Percentiles rank a stretch among this genome's conserved stretches.
These are phyloP conservation scores for Sitodiplosis mosellana DNA, from an alignment of 1,140 invertebrate genomes.

Conservation along the genomic window DNA sequence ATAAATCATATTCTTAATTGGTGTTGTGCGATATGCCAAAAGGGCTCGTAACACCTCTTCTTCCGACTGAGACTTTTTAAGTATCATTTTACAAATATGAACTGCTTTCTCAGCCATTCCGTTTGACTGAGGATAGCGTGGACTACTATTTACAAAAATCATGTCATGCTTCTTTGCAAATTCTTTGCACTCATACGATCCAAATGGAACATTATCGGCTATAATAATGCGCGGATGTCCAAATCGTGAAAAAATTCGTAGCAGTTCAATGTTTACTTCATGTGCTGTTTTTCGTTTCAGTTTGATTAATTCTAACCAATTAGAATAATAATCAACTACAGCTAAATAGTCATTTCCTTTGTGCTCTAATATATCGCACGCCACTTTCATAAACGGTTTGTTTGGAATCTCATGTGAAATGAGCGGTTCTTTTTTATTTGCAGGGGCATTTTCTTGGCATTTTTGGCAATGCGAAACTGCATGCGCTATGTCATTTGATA, in stretches of 20 bases:
- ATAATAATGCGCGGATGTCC: constrained; percentile 12
- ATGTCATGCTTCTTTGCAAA: constrained; percentile 12
- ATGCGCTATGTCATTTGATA: constrained; percentile 17
- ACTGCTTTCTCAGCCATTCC: constrained; percentile 14
- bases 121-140: constrained; percentile 14
- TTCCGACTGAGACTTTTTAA: constrained; percentile 10
- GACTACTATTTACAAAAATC: constrained; percentile 10
- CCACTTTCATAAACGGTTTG: constrained; percentile 14
- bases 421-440: constrained; percentile 14
- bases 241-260: constrained; percentile 12
- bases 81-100: constrained; percentile 11
- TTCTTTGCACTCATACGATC: constrained; percentile 7
- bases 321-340: constrained; percentile 16
- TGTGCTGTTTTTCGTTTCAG: constrained; percentile 9
- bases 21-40: constrained; percentile 6
- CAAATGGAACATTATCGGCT: constrained; percentile 13
- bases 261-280: constrained; percentile 9
- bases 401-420: constrained; percentile 12
- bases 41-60: constrained; percentile 4
- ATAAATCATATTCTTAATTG: constrained; percentile 3
- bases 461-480: constrained; percentile 10
- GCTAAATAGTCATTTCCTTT: constrained; percentile 9
- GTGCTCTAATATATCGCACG: constrained; percentile 13
- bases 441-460: constrained; percentile 14
- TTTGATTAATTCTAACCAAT: constrained; percentile 14